Evolutionary conservation across 2,113 vertebrate genomes (phyloP).

Genomic region (Diadophis punctatus): DNA sequence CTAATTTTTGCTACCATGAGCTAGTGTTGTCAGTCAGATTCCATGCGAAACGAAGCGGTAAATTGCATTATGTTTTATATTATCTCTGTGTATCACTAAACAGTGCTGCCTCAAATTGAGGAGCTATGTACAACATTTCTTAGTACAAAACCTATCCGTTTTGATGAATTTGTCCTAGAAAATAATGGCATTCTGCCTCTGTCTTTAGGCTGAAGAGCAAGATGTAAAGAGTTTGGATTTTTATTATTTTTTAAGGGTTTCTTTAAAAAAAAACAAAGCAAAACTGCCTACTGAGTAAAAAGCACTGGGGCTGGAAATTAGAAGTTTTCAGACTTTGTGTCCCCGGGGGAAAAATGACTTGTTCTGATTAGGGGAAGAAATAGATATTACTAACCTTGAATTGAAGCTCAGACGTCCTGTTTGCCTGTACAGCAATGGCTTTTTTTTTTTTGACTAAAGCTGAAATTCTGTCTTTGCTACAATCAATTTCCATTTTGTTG

Average conservation of each 20-base stretch:
- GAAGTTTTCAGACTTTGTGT: constrained; percentile 10
- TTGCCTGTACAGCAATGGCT: not conserved
- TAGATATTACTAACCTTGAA: constrained; percentile 13
- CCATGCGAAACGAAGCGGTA: constrained; percentile 55
- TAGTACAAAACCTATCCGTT: constrained; percentile 40
- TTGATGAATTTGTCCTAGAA: constrained; percentile 42
- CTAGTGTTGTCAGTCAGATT: constrained; percentile 47
- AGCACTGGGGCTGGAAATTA: constrained; percentile 4
- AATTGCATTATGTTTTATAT: constrained; percentile 63
- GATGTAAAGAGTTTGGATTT: not conserved
- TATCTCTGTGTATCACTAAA: constrained; percentile 56
- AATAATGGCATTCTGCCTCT: constrained; percentile 28
- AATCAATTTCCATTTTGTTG: constrained; percentile 14
- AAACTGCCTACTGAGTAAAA: not conserved
- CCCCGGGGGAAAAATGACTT: not conserved
- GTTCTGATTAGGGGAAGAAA: constrained; percentile 3
- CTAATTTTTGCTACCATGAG: constrained; percentile 28
- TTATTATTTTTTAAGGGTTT: not conserved
- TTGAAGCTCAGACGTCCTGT: not conserved
- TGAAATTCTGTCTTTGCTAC: constrained; percentile 1
- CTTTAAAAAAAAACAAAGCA: not conserved
- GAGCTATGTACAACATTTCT: constrained; percentile 52
- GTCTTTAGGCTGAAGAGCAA: not conserved
- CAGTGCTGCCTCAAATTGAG: constrained; percentile 50
- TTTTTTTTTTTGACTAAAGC: not conserved